phyloP scores from a whole-genome alignment of 2,888 invertebrate species.

The Crossocerus cetratus region DNA sequence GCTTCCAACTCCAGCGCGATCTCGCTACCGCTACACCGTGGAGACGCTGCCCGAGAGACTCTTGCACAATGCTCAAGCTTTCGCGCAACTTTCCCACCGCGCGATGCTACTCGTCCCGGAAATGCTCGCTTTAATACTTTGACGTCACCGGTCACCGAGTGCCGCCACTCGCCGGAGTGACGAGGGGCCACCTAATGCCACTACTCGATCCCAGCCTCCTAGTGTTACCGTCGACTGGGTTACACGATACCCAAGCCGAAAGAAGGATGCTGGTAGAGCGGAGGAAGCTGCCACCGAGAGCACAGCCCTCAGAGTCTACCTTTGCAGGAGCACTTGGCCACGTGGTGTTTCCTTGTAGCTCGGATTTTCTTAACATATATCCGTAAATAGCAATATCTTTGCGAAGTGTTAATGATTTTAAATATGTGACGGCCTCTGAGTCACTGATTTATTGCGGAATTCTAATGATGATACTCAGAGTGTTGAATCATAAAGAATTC shows the following conservation, averaged over 20 bases:
- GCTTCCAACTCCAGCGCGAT: constrained; percentile 2
- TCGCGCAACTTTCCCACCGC: constrained; percentile 66
- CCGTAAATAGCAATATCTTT: too few relatives aligned
- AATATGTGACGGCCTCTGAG: too few relatives aligned
- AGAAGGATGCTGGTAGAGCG: constrained; percentile 25
- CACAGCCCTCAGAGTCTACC: constrained; percentile 2
- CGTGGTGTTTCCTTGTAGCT: constrained; percentile 5
- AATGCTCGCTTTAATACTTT: constrained; percentile 68
- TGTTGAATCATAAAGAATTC: too few relatives aligned
- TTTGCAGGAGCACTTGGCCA: constrained; percentile 22
- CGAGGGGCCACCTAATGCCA: constrained; percentile 45
- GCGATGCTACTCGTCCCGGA: constrained; percentile 71
- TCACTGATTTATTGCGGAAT: too few relatives aligned
- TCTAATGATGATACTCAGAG: too few relatives aligned
- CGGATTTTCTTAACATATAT: too few relatives aligned
- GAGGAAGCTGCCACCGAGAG: constrained; percentile 1
- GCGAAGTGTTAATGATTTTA: too few relatives aligned
- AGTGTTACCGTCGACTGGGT: constrained; percentile 54
- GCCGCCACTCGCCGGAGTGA: constrained; percentile 33
- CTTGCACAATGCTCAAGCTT: constrained; percentile 68
- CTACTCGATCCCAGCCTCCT: constrained; percentile 51
- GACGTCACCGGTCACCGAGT: constrained; percentile 58
- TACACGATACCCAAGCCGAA: constrained; percentile 50
- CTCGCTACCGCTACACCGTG: constrained; percentile 44
- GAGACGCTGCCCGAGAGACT: constrained; percentile 55